Evolutionary conservation across 2,797 vertebrate genomes (phyloP), one percentile per base, ranked within the genome.

Genomic region (Erethizon dorsatum): DNA sequence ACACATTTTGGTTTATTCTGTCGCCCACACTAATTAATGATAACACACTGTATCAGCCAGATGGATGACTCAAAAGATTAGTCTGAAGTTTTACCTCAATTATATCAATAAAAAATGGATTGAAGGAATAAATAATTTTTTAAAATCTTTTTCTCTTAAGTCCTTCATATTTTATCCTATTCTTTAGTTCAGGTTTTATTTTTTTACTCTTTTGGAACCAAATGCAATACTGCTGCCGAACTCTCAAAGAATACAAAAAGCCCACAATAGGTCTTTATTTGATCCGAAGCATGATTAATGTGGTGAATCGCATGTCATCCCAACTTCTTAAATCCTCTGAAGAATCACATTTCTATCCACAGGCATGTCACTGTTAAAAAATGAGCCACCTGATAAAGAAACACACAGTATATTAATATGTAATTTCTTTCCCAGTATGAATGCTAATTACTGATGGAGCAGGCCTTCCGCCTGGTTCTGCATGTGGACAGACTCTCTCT

Each of bases 401-500:
- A 94, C 94, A 97, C 94, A 97, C 82, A 95, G 97, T 97, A 86
- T 98, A 97, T 98, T 97, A 97, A 96, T 94, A 97, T 91, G 95
- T 97, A 95, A 97, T 98, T 97, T 96, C 97, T 97, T 97, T 97
- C 96, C 88, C 96, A 93, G 95, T 94, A 94, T 97, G 97, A 95
- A 98, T 96, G 95, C 94, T 97, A 97, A 97, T 96, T 97, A 95
- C 97, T 95, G 88, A 97, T 95, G 90, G 94, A 52, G 96, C 84
- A 82, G 97, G 83, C 96, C 97, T 96, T 97, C 73, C 92, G 97
- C 47, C 95, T 95, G 75, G 41, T 94, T 90, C 77, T 79, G 18
- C 57, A 95, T 96, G 65, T 80, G 88, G 85, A 94, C 59, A 47
- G 89, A 77, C 89, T 96, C 77, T 95, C 97, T n/a, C 93, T 47